Conservation (phyloP, 2,888 invertebrate species). For the Aspidiotus rigidus region DNA sequence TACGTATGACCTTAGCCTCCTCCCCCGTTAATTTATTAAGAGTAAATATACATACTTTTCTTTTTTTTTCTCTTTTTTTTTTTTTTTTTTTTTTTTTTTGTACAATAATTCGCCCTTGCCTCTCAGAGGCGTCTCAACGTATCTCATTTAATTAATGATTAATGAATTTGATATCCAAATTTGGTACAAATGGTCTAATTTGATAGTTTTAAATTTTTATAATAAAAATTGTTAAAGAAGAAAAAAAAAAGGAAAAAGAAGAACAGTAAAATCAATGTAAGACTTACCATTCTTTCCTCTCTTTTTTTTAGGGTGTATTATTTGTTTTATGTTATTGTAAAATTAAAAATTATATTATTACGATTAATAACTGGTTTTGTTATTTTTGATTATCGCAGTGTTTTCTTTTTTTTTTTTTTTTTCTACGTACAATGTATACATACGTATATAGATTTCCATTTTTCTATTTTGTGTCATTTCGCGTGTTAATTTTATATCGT, state of each 20-base stretch:
- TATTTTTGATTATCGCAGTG: slow-evolving; percentile 32
- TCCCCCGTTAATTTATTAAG: slow-evolving; percentile 16
- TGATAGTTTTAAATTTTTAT: slow-evolving; percentile 34
- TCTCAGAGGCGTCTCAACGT: slow-evolving; percentile 31
- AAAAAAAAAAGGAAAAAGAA: slow-evolving; percentile 29
- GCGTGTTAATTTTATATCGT: slow-evolving; percentile 22
- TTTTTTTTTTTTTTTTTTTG: slow-evolving; percentile 26
- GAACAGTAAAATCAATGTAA: slow-evolving; percentile 31
- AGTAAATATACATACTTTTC: slow-evolving; percentile 7
- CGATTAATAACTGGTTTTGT: slow-evolving; percentile 33
- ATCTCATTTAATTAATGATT: slow-evolving; percentile 31
- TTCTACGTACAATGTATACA: slow-evolving; percentile 32
- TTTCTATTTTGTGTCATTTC: slow-evolving; percentile 31
- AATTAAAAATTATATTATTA: slow-evolving; percentile 34
- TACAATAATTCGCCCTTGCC: slow-evolving; percentile 29
- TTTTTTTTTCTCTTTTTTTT: slow-evolving; percentile 12
- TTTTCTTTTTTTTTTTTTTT: slow-evolving; percentile 11
- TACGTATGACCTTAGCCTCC: slow-evolving; percentile 32
- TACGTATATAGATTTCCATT: slow-evolving; percentile 24
- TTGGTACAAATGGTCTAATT: slow-evolving; percentile 32
- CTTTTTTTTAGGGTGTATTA: slow-evolving; percentile 32
- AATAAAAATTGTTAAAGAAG: slow-evolving; percentile 31
- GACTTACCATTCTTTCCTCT: slow-evolving; percentile 34
- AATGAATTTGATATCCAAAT: slow-evolving; percentile 32
- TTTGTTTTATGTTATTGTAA: slow-evolving; percentile 34